These are phyloP conservation scores for Dolichotis patagonum DNA, from an alignment of 2,113 vertebrate species.

Conservation along the genomic window DNA sequence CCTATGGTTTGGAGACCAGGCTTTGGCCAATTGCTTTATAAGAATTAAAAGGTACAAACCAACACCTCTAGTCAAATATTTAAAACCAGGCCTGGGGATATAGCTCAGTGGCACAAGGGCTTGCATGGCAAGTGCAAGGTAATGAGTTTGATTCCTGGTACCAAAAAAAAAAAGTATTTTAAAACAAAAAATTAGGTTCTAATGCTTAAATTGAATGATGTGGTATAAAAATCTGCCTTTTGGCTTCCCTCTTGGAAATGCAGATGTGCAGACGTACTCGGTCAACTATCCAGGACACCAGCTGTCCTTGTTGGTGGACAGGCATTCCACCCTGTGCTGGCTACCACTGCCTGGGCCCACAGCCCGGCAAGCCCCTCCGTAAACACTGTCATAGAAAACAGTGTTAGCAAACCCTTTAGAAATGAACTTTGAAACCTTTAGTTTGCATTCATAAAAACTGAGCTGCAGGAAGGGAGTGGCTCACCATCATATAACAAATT, in stretches of 20 bases:
- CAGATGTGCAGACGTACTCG: background rate
- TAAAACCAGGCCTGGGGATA: too few relatives aligned
- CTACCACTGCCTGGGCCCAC: fast-evolving
- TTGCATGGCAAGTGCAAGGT: too few relatives aligned
- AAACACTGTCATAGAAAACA: background rate
- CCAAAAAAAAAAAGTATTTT: too few relatives aligned
- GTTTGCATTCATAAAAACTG: background rate
- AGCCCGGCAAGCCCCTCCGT: background rate
- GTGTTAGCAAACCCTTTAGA: background rate
- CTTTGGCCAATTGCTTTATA: background rate
- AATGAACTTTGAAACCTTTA: background rate
- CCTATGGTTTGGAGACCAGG: background rate
- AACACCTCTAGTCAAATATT: background rate
- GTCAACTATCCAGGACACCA: background rate
- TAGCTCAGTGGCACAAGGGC: too few relatives aligned
- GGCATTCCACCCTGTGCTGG: background rate
- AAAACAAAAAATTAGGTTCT: background rate
- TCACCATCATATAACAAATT: background rate
- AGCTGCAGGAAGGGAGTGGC: background rate
- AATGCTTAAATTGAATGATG: background rate
- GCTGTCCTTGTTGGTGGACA: too few relatives aligned
- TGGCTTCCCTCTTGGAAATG: background rate
- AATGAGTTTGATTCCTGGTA: too few relatives aligned
- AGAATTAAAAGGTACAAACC: background rate
- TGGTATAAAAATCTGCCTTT: background rate